These are phyloP conservation scores for Oncopodura yosiiana DNA, from an alignment of 1,140 invertebrate genomes.

Conservation along the genomic window DNA sequence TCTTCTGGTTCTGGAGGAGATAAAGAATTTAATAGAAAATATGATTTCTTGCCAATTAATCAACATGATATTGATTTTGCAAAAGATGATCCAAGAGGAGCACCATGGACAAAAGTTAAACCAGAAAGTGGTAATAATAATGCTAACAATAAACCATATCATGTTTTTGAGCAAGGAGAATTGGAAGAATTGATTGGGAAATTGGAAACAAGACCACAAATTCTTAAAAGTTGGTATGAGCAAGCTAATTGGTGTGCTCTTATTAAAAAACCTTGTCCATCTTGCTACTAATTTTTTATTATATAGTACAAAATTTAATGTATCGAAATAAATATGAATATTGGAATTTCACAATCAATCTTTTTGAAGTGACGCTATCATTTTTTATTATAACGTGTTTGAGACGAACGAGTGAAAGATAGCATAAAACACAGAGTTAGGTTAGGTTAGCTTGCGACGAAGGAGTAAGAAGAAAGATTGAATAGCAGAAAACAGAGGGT, in stretches of 20 bases:
- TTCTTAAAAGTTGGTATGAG: slow-evolving; percentile 76
- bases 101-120: slow-evolving; percentile 69
- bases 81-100: slow-evolving; percentile 69
- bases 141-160: slow-evolving; percentile 88
- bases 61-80: slow-evolving; percentile 78
- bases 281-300: no score
- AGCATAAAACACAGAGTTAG: no score
- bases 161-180: slow-evolving; percentile 84
- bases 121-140: slow-evolving; percentile 37
- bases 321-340: no score
- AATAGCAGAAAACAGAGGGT: no score
- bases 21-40: slow-evolving; percentile 24
- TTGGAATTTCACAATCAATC: no score
- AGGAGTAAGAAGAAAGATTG: no score
- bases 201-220: slow-evolving; percentile 43
- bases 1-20: slow-evolving; percentile 10
- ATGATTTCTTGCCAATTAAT: slow-evolving; percentile 61
- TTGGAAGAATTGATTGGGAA: slow-evolving; percentile 58
- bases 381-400: no score
- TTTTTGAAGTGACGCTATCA: no score
- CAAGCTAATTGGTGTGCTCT: slow-evolving; percentile 92
- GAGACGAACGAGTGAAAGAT: no score
- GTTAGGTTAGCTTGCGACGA: no score
- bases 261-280: slow-evolving; percentile 55
- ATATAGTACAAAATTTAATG: no score